Evolutionary conservation across 2,113 vertebrate species (phyloP).

Genomic region (Vicugna pacos): DNA sequence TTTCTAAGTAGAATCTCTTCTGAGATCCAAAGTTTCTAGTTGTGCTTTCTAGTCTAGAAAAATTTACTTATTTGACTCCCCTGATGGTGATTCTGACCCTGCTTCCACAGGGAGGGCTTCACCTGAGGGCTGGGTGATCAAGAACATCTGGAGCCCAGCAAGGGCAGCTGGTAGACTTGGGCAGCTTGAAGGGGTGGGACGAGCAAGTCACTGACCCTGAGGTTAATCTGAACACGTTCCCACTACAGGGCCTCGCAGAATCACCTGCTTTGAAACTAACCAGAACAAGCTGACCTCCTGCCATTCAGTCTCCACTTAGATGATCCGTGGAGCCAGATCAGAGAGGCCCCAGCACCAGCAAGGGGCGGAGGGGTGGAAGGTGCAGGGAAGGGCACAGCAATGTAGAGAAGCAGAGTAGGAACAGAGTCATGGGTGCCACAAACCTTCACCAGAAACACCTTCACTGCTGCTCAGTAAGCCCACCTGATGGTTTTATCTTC

Average conservation of each 20-base stretch:
- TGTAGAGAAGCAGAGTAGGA: not conserved
- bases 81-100: not conserved
- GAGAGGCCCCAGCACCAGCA: not conserved
- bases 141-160: not conserved
- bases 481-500: slow-evolving; percentile 97
- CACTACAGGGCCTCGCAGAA: rapidly evolving
- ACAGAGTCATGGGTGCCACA: not conserved
- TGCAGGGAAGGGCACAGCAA: not conserved
- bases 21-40: not conserved
- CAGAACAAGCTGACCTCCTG: not conserved
- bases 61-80: not conserved
- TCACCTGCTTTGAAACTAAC: not conserved
- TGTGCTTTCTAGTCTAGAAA: not conserved
- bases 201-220: not conserved
- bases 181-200: not conserved
- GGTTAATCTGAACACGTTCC: not conserved
- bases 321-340: not conserved
- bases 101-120: not conserved
- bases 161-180: not conserved
- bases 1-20: slow-evolving; percentile 40
- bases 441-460: slow-evolving; percentile 58
- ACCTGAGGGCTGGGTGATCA: not conserved
- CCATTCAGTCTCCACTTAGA: not conserved
- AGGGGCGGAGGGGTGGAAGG: not conserved
- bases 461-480: slow-evolving; percentile 42